Base-by-base conservation (phyloP, 2,888 invertebrate genomes). In the Colletes collaris region DNA sequence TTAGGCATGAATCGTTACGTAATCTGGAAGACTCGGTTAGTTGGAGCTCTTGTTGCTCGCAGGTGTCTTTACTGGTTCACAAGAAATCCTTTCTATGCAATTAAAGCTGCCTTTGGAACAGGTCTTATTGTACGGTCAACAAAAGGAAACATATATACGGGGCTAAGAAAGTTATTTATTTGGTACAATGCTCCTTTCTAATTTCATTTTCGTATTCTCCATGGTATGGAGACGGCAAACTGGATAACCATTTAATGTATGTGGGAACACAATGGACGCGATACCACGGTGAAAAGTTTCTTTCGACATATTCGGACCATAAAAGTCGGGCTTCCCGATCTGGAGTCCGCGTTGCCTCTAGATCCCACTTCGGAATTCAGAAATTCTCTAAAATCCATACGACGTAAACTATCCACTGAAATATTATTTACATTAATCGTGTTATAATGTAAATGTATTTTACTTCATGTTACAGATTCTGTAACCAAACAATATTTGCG, bases 11-110 rank as follows among this genome's bases (percentile, higher is more conserved):
- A 63, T 82, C 78, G 70, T 86, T 86, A 70, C 80, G 86, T 76
- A 86, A 86, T 86, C 80, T 86, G 78, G 86, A 86, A 86, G 84
- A 86, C 82, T 78, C 84, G 78, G 69, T 66, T 86, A 80, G 78
- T 73, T 82, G 84, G 76, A 73, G 55, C 76, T 71, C 77, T 74
- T 60, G 77, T 83, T 77, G 68, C 70, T 79, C 62, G 86, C 86
- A 86, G 86, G 86, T 86, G 86, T 86, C 84, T 86, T 79, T 81
- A 78, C 81, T 67, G 67, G 68, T 75, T 71, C 74, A 58, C 72
- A 60, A 64, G 78, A 82, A 77, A 80, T 76, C 78, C 79, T 84
- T 86, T 79, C 79, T 58, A 74, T 71, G 78, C 86, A 86, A 86
- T 86, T 86, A 86, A 82, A 80, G 67, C 72, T 70, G 62, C 67